Evolutionary conservation across 2,797 vertebrate genomes (phyloP), one percentile per base, ranked within the genome.

Genomic region (Gymnodraco acuticeps): DNA sequence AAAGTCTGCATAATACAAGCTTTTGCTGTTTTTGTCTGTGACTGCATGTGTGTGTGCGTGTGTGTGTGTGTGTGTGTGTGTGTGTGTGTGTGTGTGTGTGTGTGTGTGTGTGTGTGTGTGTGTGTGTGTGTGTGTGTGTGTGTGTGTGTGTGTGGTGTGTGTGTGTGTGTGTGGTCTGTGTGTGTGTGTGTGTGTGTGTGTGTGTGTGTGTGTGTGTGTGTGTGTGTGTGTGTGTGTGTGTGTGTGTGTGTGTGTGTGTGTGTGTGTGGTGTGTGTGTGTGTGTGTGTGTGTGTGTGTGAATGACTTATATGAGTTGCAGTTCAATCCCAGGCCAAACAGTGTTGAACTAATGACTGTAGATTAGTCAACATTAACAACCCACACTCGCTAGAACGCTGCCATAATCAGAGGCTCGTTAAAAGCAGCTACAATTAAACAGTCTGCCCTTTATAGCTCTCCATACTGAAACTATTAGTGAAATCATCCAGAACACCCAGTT

Each of bases 381-480:
- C 88, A 82, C 91, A 88, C 94, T 93, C 80, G 84, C 94, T 92
- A 92, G 77, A 93, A 89, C 84, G 89, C 87, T 91, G 88, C 90
- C 88, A 88, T 92, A 92, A 93, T 93, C 89, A 94, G 87, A 90
- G 88, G 85, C 88, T 92, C 85, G 80, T 93, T 94, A 93, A 92
- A 89, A 85, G 56, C 77, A 80, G 87, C 88, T 92, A 93, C 92
- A 93, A 92, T 93, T 94, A 93, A 92, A 93, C 92, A 93, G 90
- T 92, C 90, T 91, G 89, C 66, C 83, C 87, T 93, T 93, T 94
- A 95, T 88, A 88, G 85, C 78, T 68, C 80, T 83, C 88, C 93
- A 94, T 94, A 86, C 90, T 95, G 94, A 94, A 95, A 84, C 92
- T 90, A 95, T 95, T 95, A 90, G 88, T 92, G 83, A 88, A 94